Base-by-base conservation (phyloP, 1,140 invertebrate genomes). In the Leptinotarsa texana region DNA sequence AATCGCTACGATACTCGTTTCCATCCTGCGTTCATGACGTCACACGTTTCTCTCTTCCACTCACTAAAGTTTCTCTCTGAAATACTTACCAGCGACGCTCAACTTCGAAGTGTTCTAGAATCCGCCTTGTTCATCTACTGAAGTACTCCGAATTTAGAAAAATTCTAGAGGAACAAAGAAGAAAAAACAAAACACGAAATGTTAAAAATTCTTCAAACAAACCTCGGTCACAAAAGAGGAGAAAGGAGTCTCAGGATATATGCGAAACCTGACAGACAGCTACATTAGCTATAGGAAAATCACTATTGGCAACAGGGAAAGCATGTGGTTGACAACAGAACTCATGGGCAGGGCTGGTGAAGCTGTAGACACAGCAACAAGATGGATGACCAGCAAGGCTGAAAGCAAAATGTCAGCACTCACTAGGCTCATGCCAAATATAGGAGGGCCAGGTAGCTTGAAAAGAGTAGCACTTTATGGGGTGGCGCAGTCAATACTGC, bases 231-330 rank as follows among this genome's bases (percentile, higher is more conserved):
- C 21, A 21, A 21, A 21, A 42, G 77, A 74, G 24, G 42, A 63
- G 1, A 68, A 78, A 27, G 3, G 73, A 0, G 82, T 83, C 18
- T 81, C 79, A 0, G 24, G 48, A n/a, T 75, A 82, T 18, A 3
- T 85, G 0, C 77, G 78, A 24, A 48, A 74, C 0, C 69, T 87
- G 0, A 73, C 86, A 6, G 61, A 72, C 3, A 78, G 74, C 67
- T 87, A 87, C 74, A 83, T 87, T 22, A 63, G 3, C 3, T 27
- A 81, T 13, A 76, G 84, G 13, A 73, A 63, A 13, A 81, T 84
- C 0, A 63, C 63, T 71, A 0, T 66, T 83, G 3, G 69, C 75
- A 17, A 72, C 69, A 4, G 80, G 78, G 21, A 17, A 65, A 65
- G 18, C 18, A 65, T 65, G 21, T 65, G 63, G 63, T 8, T 27